Conservation (phyloP, 2,113 vertebrate genomes). For the Grammomys surdaster region DNA sequence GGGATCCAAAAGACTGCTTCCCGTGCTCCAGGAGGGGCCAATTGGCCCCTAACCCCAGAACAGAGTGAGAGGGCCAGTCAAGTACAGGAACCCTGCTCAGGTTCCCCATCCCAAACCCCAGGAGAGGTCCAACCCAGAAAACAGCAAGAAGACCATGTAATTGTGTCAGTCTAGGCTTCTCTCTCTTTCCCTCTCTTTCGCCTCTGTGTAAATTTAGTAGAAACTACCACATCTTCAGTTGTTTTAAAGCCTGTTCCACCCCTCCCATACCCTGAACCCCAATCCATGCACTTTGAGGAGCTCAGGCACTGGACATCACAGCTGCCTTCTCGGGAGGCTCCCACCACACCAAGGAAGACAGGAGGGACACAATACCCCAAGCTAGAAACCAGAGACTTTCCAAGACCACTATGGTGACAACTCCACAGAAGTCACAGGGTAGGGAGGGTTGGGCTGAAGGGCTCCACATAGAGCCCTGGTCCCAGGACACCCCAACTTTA, state of each 20-base stretch:
- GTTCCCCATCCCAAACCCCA: constrained; percentile 72
- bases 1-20: constrained; percentile 8
- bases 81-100: constrained; percentile 66
- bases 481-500: background rate
- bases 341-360: constrained; percentile 33
- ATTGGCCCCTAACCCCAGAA: constrained; percentile 70
- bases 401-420: constrained; percentile 16
- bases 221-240: constrained; percentile 25
- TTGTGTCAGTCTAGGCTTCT: constrained; percentile 68
- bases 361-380: constrained; percentile 26
- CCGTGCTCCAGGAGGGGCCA: constrained; percentile 64
- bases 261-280: constrained; percentile 63
- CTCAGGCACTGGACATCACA: background rate
- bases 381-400: constrained; percentile 34
- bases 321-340: constrained; percentile 29
- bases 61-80: background rate
- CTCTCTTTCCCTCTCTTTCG: constrained; percentile 68
- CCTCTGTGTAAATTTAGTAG: constrained; percentile 44
- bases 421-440: background rate
- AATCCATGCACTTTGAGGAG: constrained; percentile 59
- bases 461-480: constrained; percentile 69
- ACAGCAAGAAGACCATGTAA: constrained; percentile 59
- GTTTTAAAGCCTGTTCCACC: background rate
- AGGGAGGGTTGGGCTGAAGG: constrained; percentile 19
- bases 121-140: constrained; percentile 74